Evolutionary conservation across 2,113 vertebrate species (phyloP).

Genomic region (Scomber japonicus): DNA sequence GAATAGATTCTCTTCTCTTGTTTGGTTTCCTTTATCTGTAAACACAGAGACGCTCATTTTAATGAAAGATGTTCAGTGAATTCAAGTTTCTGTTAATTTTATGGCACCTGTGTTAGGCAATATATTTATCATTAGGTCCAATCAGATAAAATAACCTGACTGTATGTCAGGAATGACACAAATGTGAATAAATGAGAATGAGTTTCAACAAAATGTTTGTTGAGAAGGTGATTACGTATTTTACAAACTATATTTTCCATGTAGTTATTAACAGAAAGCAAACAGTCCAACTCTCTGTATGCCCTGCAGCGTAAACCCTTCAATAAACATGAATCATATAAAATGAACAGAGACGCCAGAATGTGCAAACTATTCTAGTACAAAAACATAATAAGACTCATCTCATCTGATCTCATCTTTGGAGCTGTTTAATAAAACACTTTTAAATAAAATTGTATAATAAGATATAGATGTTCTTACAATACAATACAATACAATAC

Average conservation of each 20-base stretch:
- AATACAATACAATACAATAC: no score
- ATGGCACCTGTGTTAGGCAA: no score
- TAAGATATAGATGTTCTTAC: background rate
- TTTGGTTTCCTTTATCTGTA: slow-evolving; percentile 2
- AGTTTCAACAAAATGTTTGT: no score
- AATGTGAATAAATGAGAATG: no score
- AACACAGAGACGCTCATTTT: background rate
- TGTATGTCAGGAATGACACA: no score
- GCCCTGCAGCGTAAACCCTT: no score
- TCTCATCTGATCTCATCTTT: background rate
- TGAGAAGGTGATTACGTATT: no score
- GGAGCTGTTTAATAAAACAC: background rate
- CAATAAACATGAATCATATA: background rate
- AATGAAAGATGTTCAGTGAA: background rate
- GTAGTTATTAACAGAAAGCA: no score
- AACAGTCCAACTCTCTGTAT: no score
- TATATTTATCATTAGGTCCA: no score
- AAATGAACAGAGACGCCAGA: background rate
- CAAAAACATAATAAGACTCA: background rate
- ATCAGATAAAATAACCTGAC: no score
- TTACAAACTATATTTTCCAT: no score
- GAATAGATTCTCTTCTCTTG: background rate
- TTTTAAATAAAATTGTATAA: background rate
- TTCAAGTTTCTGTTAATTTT: background rate
- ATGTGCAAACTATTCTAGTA: background rate